Base-by-base conservation (phyloP, 2,113 vertebrate genomes). In the Solea senegalensis region DNA sequence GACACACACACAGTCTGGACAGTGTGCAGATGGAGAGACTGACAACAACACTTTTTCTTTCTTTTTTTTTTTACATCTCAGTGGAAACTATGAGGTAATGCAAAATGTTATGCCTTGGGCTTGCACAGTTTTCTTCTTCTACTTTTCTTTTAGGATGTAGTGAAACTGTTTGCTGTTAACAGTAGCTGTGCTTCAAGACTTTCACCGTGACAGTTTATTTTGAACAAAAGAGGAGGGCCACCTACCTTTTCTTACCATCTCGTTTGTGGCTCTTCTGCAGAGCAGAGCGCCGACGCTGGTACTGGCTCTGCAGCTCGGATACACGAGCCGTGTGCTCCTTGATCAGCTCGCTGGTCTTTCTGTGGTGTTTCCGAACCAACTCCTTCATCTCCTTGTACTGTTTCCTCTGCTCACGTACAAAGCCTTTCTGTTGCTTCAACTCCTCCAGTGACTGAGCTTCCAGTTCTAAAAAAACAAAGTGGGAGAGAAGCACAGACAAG, bases 381-480 rank as follows among this genome's bases (percentile, higher is more conserved):
- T 99, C 98, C 91, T 99, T 99, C 94, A 98, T 96, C 87, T 99
- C 98, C 82, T 99, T 99, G 93, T 98, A 99, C 89, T 98, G 97
- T 60, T 96, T 97, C 86, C 96, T 96, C 65, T 99, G 97, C 76
- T 98, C 96, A 7, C 96, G 95, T 27, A 98, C 95, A 61, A 98
- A 98, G 0, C 94, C 91, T 71, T 99, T 99, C 86, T 97, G 95
- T 65, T 99, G 97, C 83, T 98, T 98, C 50, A 99, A 77, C 84
- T 99, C 96, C 86, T 99, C 97, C 3, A 97, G 87, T 0, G 95
- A 96, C 92, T 98, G 96, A 12, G 95, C 96, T 86, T 97, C 96
- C 64, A 97, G 82, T 76, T 98, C 98, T 99, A 86, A 65, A 49
- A 3, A 2, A 45, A 1, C 21, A 26, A 48, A 11, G 46, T 46